Base-by-base conservation (phyloP, 2,888 invertebrate species). In the Hedychridium roseum region DNA sequence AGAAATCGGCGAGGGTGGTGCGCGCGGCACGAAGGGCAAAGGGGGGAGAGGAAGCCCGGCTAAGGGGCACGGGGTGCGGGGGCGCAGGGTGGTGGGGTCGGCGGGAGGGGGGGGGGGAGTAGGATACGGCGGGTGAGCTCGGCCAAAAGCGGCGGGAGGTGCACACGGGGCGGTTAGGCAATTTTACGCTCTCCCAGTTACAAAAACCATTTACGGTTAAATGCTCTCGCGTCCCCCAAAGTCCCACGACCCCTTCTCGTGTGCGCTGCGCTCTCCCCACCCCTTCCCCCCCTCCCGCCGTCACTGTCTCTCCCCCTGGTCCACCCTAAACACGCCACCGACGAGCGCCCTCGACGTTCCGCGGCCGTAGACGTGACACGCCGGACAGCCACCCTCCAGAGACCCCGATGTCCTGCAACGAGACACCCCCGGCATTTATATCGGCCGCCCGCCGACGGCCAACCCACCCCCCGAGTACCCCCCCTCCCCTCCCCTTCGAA, bases 181-280 rank as follows among this genome's bases (percentile, higher is more conserved):
- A 77, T 78, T 78, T 78, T 75, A 76, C 77, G 77, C 76, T 78
- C 71, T 71, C 68, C 71, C 76, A 75, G 74, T 76, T 73, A 73
- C 76, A 75, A 77, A 76, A 78, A 78, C 71, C 74, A 75, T 77
- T 75, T 70, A 74, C 74, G 76, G 71, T 76, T 72, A 76, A 76
- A 76, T 74, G 74, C 71, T 64, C 67, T 69, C 69, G 64, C 68
- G 61, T 59, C 59, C 58, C 60, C 55, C 57, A 60, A 60, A 67
- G 68, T 66, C 57, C 62, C 48, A 57, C 68, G 54, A 63, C 57
- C 64, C 60, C 60, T 60, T 57, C 48, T 40, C 47, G 57, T 52
- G 54, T 57, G 28, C 44, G 37, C 54, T 43, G 32, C 36, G 34
- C 20, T 36, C 44, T 42, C 41, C 48, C 36, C 51, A 21, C 40